Evolutionary conservation across 2,113 vertebrate species (phyloP).

Genomic region (Motacilla alba): DNA sequence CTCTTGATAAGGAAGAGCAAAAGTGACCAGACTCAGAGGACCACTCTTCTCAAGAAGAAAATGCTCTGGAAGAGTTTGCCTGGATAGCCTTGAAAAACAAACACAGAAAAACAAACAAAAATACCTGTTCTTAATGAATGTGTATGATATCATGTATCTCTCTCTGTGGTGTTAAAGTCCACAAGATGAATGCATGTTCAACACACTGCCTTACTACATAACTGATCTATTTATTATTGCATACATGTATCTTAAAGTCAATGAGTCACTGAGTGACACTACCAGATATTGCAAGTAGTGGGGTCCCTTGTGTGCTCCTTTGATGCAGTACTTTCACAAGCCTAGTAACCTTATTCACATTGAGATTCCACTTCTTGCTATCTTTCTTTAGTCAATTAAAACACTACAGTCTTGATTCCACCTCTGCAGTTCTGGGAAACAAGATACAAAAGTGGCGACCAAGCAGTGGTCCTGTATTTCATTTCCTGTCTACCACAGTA

Average conservation of each 20-base stretch:
- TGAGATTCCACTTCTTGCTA: constrained; percentile 56
- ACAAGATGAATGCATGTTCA: constrained; percentile 87
- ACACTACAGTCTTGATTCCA: constrained; percentile 60
- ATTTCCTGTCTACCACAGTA: constrained; percentile 42
- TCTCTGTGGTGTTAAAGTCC: constrained; percentile 78
- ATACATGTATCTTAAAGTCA: constrained; percentile 74
- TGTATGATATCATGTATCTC: constrained; percentile 82
- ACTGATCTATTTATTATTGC: constrained; percentile 91
- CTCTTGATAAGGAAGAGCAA: constrained; percentile 74
- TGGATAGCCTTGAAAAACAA: constrained; percentile 89
- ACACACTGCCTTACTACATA: constrained; percentile 91
- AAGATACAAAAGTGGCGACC: constrained; percentile 22
- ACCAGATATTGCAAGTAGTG: constrained; percentile 62
- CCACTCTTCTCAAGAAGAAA: constrained; percentile 80
- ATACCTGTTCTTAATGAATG: constrained; percentile 83
- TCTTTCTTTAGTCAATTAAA: constrained; percentile 55
- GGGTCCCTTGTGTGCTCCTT: constrained; percentile 57
- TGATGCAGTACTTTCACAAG: constrained; percentile 66
- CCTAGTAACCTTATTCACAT: constrained; percentile 63
- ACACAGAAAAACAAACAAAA: constrained; percentile 54
- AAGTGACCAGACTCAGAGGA: constrained; percentile 70
- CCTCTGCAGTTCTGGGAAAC: constrained; percentile 57
- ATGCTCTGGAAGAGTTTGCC: constrained; percentile 79
- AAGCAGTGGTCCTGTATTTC: constrained; percentile 54
- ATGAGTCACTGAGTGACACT: constrained; percentile 69